Conservation (phyloP, 2,113 vertebrate species). For the Solenodon paradoxus region DNA sequence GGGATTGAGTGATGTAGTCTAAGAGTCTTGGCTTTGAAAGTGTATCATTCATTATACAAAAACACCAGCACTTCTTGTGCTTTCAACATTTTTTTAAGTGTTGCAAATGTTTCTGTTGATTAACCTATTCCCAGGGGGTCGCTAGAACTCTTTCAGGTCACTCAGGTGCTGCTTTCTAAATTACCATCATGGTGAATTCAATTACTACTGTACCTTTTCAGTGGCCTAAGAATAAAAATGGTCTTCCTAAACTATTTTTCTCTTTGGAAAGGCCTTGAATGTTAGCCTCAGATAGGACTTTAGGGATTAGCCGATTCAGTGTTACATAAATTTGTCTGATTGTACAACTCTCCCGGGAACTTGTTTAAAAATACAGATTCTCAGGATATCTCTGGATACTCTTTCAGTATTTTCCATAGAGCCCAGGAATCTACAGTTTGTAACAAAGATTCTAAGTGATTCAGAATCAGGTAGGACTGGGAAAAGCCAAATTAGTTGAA, state of each 20-base stretch:
- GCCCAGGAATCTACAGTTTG: background rate
- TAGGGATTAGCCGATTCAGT: conserved; percentile 5
- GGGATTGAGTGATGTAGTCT: background rate
- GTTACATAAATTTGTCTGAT: conserved; percentile 9
- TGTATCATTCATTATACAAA: background rate
- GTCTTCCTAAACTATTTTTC: conserved; percentile 19
- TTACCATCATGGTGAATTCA: conserved; percentile 25
- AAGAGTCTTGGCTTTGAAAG: conserved; percentile 12
- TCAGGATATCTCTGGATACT: background rate
- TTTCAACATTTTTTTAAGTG: conserved; percentile 51
- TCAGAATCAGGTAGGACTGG: background rate
- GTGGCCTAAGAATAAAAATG: conserved; percentile 44
- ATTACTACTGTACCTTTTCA: conserved; percentile 16
- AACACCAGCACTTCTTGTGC: background rate
- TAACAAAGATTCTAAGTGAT: background rate
- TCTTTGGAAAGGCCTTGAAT: background rate
- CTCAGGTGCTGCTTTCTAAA: conserved; percentile 36
- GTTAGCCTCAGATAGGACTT: background rate
- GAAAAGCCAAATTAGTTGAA: background rate
- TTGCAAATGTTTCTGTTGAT: conserved; percentile 34
- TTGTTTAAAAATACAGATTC: background rate
- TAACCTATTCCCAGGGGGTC: background rate
- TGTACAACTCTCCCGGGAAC: background rate
- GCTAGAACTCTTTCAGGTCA: conserved; percentile 1
- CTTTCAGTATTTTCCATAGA: background rate